Base-by-base conservation (phyloP, 2,888 invertebrate genomes). In the Nowickia ferox region DNA sequence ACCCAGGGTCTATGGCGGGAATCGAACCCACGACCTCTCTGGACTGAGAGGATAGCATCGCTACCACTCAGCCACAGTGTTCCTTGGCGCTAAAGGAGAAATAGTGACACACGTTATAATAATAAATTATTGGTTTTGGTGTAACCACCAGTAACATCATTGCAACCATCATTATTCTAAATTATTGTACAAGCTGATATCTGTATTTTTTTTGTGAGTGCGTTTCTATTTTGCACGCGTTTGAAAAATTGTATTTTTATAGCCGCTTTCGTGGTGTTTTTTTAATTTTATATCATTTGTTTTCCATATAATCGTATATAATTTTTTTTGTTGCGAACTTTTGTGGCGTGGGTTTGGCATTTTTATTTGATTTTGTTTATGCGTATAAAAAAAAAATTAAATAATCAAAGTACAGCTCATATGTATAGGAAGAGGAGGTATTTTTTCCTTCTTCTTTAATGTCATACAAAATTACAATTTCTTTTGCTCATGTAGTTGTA, bases 341-440 rank as follows among this genome's bases (percentile, higher is more conserved):
- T 42, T 76, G 38, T 46, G n/a, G 63, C 53, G 53, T 44, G 63
- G n/a, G 51, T 38, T 65, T 76, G 75, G 53, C 55, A 44, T n/a
- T 68, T 57, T 66, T 57, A 76, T 65, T 53, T 44, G 9, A 57
- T 76, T 72, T 72, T 17, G 9, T 40, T 30, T 61, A 51, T 40
- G 65, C 42, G 46, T 65, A 76, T 30, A 66, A 66, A 63, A 69
- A 22, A 42, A 53, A n/a, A 4, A 15, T 53, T n/a, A n/a, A 69
- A 53, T 53, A 22, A 68, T 46, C 40, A 40, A 51, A 59, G 11
- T 46, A 40, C 1, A 10, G 2, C 22, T 10, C 8, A 40, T 10
- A 44, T 30, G 19, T 11, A 30, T 11, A 44, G 75, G 30, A 65
- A 65, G 51, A 40, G 63, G 22, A 44, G 75, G 53, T 63, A 15